Evolutionary conservation across 2,888 invertebrate genomes (phyloP).

Genomic region (Smittia aterrima): DNA sequence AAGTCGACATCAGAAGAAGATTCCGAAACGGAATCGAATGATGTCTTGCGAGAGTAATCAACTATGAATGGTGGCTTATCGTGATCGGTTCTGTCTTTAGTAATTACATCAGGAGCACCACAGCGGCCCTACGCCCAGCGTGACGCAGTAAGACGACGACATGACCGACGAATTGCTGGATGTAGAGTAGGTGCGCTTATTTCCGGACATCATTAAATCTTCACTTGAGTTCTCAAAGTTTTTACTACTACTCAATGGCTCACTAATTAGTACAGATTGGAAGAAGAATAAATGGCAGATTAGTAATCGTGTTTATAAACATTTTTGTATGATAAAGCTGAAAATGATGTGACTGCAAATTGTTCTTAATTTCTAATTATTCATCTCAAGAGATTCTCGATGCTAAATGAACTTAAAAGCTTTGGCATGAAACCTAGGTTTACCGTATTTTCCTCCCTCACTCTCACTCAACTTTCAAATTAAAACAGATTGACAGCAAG

Average conservation of each 20-base stretch:
- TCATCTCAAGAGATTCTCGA: too few relatives aligned
- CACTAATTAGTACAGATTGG: too few relatives aligned
- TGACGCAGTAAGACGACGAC: conserved; percentile 73
- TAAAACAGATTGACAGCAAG: too few relatives aligned
- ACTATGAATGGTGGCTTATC: conserved; percentile 56
- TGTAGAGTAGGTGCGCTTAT: conserved; percentile 52
- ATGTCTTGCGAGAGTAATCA: conserved; percentile 54
- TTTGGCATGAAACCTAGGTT: too few relatives aligned
- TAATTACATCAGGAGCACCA: conserved; percentile 96
- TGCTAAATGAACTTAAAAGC: too few relatives aligned
- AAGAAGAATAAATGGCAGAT: conserved; percentile 42
- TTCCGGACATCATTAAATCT: conserved; percentile 50
- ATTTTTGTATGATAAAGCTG: too few relatives aligned
- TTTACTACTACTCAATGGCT: conserved; percentile 54
- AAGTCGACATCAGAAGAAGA: conserved; percentile 49
- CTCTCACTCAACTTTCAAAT: too few relatives aligned
- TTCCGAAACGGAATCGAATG: conserved; percentile 51
- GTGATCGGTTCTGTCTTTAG: conserved; percentile 63
- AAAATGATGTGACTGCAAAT: too few relatives aligned
- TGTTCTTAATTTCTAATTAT: too few relatives aligned
- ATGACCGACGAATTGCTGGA: conserved; percentile 66
- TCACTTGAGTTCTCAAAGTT: conserved; percentile 48
- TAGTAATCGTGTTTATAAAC: too few relatives aligned
- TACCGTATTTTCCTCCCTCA: too few relatives aligned
- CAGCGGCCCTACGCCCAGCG: conserved; percentile 98